Base-by-base conservation (phyloP, 2,888 invertebrate species). In the Linhomoeus sp. region DNA sequence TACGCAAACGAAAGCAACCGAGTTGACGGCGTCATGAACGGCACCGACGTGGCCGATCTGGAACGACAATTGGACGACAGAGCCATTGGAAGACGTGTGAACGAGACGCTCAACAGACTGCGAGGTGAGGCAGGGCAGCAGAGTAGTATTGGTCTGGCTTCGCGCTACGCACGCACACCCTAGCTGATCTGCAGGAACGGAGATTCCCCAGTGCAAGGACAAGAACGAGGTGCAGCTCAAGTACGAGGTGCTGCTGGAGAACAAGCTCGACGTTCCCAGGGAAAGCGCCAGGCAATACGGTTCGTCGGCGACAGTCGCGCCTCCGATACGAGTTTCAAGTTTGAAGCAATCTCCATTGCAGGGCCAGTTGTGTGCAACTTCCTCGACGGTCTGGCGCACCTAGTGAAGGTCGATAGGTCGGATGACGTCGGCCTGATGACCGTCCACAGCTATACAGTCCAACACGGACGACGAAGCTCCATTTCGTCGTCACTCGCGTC, bases 341-440 rank as follows among this genome's bases (percentile, higher is more conserved):
- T 38, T n/a, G 19, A 38, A 12, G 15, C 12, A 12, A 7, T 7
- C 19, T 38, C 33, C 33, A 33, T 33, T 33, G 15, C 50, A 61
- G 61, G 55, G 22, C 53, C 54, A n/a, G 53, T 59, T 5, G 54
- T 60, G n/a, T 63, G 63, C 52, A 57, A 59, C 43, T 63, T 62
- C 50, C 53, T 62, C 25, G 55, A 56, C 35, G 60, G 59, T 9
- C 52, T 63, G 24, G 55, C 58, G 43, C 46, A 52, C 43, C 2
- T 35, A 17, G 35, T 35, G 7, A 57, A 57, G 47, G 39, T 40
- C 17, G 43, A 47, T 15, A 44, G 48, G 22, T 52, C 17, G 2
- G 39, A 42, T 12, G n/a, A 36, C 14, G 19, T 47, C 29, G 43
- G 22, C 23, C 26, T 22, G 29, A 20, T 43, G 23, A 47, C 47